phyloP scores from a whole-genome alignment of 2,113 vertebrate species.

The Melanocharis versteri region DNA sequence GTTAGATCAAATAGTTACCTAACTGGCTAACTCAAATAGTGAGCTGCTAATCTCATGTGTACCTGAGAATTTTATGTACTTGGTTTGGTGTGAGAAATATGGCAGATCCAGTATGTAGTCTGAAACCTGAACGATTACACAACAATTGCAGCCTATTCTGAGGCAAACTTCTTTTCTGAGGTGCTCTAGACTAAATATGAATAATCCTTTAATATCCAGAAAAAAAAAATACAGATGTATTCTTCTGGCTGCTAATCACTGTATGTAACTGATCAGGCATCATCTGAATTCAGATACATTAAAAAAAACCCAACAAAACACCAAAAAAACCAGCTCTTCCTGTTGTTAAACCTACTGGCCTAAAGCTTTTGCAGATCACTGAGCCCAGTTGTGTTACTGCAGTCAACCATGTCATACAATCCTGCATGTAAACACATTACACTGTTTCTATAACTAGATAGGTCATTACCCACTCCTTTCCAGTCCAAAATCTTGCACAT shows the following conservation, averaged over 20 bases:
- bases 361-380: background rate
- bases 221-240: background rate
- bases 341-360: background rate
- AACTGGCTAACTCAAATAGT: background rate
- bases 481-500: background rate
- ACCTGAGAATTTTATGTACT: background rate
- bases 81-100: background rate
- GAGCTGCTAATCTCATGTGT: background rate
- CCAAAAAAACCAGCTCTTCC: background rate
- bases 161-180: background rate
- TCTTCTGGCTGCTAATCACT: background rate
- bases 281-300: background rate
- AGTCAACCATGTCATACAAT: background rate
- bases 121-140: background rate
- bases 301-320: accelerated
- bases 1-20: background rate
- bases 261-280: background rate
- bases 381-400: background rate
- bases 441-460: background rate
- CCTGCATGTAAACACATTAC: background rate
- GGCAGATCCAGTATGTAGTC: background rate
- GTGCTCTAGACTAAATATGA: background rate
- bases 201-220: background rate
- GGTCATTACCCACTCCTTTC: background rate
- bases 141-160: background rate